Conservation (phyloP, 1,140 invertebrate species). For the Centruroides vittatus region DNA sequence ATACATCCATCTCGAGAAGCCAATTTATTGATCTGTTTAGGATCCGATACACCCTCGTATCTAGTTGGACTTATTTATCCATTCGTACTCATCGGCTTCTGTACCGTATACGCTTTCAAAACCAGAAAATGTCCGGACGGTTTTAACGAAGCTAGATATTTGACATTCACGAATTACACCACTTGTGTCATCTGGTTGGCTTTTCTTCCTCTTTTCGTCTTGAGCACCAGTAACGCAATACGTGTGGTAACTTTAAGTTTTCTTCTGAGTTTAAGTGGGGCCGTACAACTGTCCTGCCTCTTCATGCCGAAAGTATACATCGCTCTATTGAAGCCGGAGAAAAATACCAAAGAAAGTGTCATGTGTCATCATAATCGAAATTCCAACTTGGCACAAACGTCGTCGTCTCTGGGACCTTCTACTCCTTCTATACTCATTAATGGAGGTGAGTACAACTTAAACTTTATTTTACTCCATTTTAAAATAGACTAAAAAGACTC, state of each 20-base stretch:
- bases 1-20: slow-evolving; percentile 31
- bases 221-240: slow-evolving; percentile 36
- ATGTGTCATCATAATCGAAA: slow-evolving; percentile 28
- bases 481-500: no score
- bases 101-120: slow-evolving; percentile 58
- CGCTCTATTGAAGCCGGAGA: slow-evolving; percentile 48
- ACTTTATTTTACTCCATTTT: no score
- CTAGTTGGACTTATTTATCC: slow-evolving; percentile 40
- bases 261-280: slow-evolving; percentile 34
- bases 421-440: background rate
- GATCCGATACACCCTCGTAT: slow-evolving; percentile 38
- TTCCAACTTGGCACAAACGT: slow-evolving; percentile 6
- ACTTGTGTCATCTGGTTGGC: slow-evolving; percentile 62
- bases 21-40: slow-evolving; percentile 29
- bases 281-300: slow-evolving; percentile 21
- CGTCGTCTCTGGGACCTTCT: background rate
- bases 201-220: slow-evolving; percentile 51
- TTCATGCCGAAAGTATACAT: slow-evolving; percentile 38
- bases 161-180: slow-evolving; percentile 62
- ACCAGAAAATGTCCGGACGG: slow-evolving; percentile 59
- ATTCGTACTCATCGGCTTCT: slow-evolving; percentile 39
- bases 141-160: slow-evolving; percentile 57
- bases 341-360: slow-evolving; percentile 47
- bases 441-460: no score
- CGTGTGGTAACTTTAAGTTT: slow-evolving; percentile 39